These are phyloP conservation scores for Fringilla coelebs DNA, from an alignment of 2,797 vertebrate species.

Conservation along the genomic window DNA sequence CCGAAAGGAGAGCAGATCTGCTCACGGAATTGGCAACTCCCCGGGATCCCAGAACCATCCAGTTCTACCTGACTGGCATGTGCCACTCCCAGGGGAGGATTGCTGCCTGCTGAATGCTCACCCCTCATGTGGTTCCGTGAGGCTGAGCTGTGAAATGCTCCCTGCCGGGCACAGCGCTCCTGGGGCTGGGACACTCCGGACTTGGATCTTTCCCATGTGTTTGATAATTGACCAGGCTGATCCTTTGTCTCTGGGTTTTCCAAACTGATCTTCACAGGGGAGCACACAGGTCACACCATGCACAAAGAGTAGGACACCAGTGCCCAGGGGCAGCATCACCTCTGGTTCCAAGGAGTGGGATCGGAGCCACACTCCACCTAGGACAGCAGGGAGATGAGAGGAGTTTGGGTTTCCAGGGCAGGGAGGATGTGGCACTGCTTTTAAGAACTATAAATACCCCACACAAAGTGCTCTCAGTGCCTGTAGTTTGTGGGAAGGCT, in stretches of 20 bases:
- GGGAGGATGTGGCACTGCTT: background rate
- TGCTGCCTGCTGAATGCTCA: background rate
- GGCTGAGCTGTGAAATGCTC: background rate
- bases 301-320: background rate
- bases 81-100: slow-evolving; percentile 27
- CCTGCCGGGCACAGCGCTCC: rapidly evolving
- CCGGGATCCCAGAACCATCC: background rate
- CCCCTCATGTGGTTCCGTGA: background rate
- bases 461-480: background rate
- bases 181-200: background rate
- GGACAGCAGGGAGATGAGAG: background rate
- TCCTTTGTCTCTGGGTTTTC: background rate
- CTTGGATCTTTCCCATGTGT: background rate
- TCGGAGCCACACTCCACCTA: rapidly evolving
- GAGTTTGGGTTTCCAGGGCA: background rate
- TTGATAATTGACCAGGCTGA: background rate
- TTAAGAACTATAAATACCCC: background rate
- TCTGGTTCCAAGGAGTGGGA: background rate
- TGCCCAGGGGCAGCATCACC: background rate
- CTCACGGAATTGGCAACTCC: background rate
- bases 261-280: background rate
- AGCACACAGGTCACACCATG: background rate
- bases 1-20: background rate
- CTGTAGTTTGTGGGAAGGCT: background rate
- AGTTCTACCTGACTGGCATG: slow-evolving; percentile 40